Evolutionary conservation across 2,888 invertebrate genomes (phyloP), one percentile per base, ranked within the genome.

Genomic region (Cosmia pyralina): DNA sequence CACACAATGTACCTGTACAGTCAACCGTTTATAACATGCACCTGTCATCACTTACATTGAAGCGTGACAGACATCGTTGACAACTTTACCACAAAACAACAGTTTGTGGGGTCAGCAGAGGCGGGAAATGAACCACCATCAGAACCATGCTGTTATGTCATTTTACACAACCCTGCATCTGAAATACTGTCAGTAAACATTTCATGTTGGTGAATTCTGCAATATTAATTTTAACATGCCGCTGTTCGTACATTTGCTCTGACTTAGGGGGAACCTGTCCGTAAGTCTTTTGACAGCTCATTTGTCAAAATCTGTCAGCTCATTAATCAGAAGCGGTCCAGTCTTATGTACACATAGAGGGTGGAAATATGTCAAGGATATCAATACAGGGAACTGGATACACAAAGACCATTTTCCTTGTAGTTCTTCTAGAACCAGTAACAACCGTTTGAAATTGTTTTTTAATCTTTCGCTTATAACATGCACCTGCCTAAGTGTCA

Each of bases 21-120:
- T 44, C 11, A 8, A 34, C 58, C 17, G 50, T 58, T 59, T 81
- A 41, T 63, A 46, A 44, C 69, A 55, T 78, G 52, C 13, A 64
- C 59, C 28, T n/a, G 10, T 38, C 11, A 46, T 22, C 44, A 46
- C 19, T 65, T 17, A 69, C 58, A 64, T 79, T 46, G 70, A 66
- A 71, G 58, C 63, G 50, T 71, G 57, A 68, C 75, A 66, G 52
- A 28, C 64, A 60, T 15, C 19, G 68, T 69, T 83, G 83, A 83
- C 81, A 81, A 79, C 63, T 82, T 81, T 81, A 80, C 77, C 79
- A 81, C 77, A 68, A 73, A 75, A 72, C 79, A 69, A 69, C 78
- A 81, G 83, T 78, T 66, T 72, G 69, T 59, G 48, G 67, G 69
- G 63, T 57, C 57, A 46, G 41, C 63, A 58, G 62, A 67, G 7